Evolutionary conservation across 2,888 invertebrate genomes (phyloP).

Genomic region (Phyllotreta striolata): DNA sequence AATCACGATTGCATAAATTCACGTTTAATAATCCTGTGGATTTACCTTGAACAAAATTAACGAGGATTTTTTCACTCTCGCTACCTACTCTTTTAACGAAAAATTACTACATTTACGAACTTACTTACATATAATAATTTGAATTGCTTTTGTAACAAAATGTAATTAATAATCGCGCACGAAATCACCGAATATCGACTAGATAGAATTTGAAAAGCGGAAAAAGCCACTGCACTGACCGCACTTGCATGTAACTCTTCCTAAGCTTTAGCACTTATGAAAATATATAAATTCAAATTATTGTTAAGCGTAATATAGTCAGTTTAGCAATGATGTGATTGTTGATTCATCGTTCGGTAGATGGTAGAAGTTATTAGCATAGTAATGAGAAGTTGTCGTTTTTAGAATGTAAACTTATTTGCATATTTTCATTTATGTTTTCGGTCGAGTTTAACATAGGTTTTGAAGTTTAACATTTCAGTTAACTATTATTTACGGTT

Average conservation of each 20-base stretch:
- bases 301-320: constrained; percentile 16
- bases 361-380: constrained; percentile 24
- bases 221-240: background rate
- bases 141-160: too few relatives aligned
- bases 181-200: background rate
- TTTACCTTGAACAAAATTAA: too few relatives aligned
- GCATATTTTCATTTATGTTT: constrained; percentile 16
- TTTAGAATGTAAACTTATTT: constrained; percentile 20
- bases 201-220: background rate
- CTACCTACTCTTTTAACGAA: too few relatives aligned
- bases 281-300: constrained; percentile 2
- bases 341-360: constrained; percentile 22
- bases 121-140: too few relatives aligned
- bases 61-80: too few relatives aligned
- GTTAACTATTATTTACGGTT: too few relatives aligned
- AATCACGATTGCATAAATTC: too few relatives aligned
- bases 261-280: background rate
- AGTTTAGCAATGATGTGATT: constrained; percentile 29
- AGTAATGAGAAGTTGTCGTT: constrained; percentile 23
- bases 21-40: too few relatives aligned
- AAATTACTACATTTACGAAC: too few relatives aligned
- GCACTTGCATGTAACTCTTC: too few relatives aligned
- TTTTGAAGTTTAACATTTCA: background rate
- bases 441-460: background rate
- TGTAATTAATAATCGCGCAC: background rate